Conservation (phyloP, 2,888 invertebrate species). For the Cyclophora albipunctata region DNA sequence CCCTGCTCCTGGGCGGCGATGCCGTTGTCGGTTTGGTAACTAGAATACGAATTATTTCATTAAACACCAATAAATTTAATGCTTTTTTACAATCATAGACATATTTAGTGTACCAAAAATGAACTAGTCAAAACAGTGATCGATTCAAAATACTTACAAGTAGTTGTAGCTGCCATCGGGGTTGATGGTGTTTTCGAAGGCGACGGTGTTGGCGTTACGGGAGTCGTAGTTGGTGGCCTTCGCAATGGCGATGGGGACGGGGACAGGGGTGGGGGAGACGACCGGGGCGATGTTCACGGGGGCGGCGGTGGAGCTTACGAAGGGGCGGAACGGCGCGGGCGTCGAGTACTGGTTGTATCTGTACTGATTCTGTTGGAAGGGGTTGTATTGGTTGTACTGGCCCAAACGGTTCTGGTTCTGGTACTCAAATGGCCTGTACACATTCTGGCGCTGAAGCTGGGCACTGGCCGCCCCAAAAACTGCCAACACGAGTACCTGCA, state of each 20-base stretch:
- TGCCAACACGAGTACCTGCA: constrained; percentile 40
- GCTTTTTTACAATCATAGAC: too few species aligned
- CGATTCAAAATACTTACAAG: constrained; percentile 49
- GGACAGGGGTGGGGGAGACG: constrained; percentile 4
- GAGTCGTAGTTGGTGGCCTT: constrained; percentile 20
- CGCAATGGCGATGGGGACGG: constrained; percentile 7
- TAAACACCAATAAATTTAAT: too few species aligned
- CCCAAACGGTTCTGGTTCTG: constrained; percentile 9
- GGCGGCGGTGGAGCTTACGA: constrained; percentile 9
- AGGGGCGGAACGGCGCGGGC: constrained; percentile 12
- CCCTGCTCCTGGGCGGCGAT: constrained; percentile 77
- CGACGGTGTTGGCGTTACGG: constrained; percentile 41
- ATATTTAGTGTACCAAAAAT: too few species aligned
- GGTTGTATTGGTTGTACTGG: constrained; percentile 13
- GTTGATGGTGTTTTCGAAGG: constrained; percentile 55
- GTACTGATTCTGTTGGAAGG: constrained; percentile 12
- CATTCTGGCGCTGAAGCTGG: constrained; percentile 18
- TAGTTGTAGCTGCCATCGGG: constrained; percentile 73
- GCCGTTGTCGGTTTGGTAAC: constrained; percentile 78
- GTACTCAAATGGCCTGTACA: not conserved
- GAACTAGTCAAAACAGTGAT: not conserved
- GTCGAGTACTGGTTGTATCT: constrained; percentile 10
- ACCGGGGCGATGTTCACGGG: constrained; percentile 1
- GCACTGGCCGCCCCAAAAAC: constrained; percentile 40
- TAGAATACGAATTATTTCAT: constrained; percentile 24